A percentile compares a stretch with the other conserved stretches of the same genome.
These are phyloP conservation scores for Glaucomys volans DNA, from an alignment of 2,113 vertebrate genomes.

Conservation along the genomic window DNA sequence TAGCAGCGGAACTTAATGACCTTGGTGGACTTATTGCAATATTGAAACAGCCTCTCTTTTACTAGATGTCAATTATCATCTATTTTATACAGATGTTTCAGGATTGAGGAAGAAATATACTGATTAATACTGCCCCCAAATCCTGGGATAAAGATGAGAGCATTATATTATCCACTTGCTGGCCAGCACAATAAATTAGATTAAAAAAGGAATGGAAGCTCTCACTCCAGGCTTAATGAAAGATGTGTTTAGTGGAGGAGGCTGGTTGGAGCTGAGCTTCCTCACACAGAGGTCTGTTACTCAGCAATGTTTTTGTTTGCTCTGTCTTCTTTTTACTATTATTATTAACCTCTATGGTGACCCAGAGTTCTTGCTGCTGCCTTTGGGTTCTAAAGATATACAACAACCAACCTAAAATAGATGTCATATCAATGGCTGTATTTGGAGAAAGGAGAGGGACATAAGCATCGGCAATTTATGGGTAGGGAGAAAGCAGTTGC, in stretches of 20 bases:
- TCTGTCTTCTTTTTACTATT: conserved; percentile 24
- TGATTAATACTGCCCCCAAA: conserved; percentile 71
- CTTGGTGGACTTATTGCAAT: not conserved
- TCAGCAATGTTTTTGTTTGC: conserved; percentile 60
- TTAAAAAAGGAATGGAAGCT: conserved; percentile 78
- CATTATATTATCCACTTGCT: conserved; percentile 75
- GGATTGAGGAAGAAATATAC: conserved; percentile 48
- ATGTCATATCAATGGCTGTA: not conserved
- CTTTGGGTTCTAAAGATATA: conserved; percentile 50
- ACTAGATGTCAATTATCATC: conserved; percentile 37
- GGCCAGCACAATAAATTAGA: conserved; percentile 80
- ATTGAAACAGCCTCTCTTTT: not conserved
- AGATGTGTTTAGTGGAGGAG: conserved; percentile 78
- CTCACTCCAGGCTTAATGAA: conserved; percentile 75
- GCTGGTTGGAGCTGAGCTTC: conserved; percentile 73
- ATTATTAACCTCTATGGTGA: conserved; percentile 73
- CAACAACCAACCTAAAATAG: conserved; percentile 54
- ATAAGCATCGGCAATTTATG: not conserved
- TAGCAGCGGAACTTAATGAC: not conserved
- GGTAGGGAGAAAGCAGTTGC: not conserved
- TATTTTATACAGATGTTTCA: conserved; percentile 66
- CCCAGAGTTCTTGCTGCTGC: conserved; percentile 64
- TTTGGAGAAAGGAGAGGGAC: not conserved
- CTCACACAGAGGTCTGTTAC: conserved; percentile 80
- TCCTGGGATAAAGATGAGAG: conserved; percentile 72